Base-by-base conservation (phyloP, 2,888 invertebrate genomes). In the Meteorus cinctellus region DNA sequence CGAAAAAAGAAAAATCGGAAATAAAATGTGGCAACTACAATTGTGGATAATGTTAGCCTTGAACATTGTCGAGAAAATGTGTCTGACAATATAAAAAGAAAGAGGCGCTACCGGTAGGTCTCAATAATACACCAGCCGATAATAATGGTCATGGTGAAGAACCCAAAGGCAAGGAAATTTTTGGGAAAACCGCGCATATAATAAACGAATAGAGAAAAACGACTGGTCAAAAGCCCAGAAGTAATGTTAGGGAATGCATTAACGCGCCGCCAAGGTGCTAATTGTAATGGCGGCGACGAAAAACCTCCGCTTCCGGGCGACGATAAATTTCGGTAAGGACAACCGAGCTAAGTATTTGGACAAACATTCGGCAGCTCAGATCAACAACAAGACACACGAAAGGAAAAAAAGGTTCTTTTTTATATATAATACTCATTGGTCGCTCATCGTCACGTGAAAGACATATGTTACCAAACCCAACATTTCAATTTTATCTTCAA, bases 211-310 rank as follows among this genome's bases (percentile, higher is more conserved):
- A 41, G 41, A 65, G 24, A 4, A n/a, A 19, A 34, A 4, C 27
- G 19, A 27, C n/a, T 67, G 74, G 67, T 74, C 45, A 41, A 36
- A 68, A 59, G 34, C 55, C 34, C 69, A 69, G 48, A 45, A 48
- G 41, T 36, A 12, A 67, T 2, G 5, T 71, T 24, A 16, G 63
- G 27, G 65, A 65, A 65, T 65, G 41, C 36, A 83, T 86, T 86
- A 86, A 85, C 86, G 84, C 84, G 82, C 68, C 82, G 70, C 74
- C 77, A 72, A 82, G 83, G 83, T 85, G 86, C 82, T 87, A 87
- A 87, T 88, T 86, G 85, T 78, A 82, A 80, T 80, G 82, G 81
- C 82, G 83, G 77, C 71, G 76, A 73, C 65, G 67, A 78, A 81
- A 78, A 77, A 78, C 79, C 80, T 80, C 80, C 78, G 72, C 65